A percentile compares a stretch with the other conserved stretches of the same genome.
Evolutionary conservation across 2,888 invertebrate genomes (phyloP).

Genomic region (Epirrhoe tristata): DNA sequence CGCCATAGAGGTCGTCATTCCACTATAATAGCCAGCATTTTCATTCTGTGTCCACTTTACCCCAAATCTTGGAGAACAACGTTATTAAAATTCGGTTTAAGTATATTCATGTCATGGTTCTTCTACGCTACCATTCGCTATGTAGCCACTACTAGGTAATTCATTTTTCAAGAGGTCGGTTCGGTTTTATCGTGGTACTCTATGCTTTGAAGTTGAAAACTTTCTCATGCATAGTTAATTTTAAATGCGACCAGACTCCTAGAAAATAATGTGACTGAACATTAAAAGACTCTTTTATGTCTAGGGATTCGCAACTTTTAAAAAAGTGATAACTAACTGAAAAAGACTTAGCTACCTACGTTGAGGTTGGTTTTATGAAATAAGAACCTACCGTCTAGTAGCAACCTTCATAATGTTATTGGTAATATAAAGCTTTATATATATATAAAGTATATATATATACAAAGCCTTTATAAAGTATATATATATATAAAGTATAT

Average conservation of each 20-base stretch:
- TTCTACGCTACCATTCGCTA: no score
- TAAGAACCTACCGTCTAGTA: not conserved
- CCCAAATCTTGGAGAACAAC: no score
- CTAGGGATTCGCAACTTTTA: constrained; percentile 27
- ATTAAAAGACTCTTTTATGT: constrained; percentile 29
- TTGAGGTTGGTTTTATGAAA: not conserved
- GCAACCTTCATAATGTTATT: not conserved
- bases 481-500: no score
- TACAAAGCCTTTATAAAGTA: no score
- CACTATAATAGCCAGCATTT: no score
- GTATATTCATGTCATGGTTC: no score
- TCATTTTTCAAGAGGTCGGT: not conserved
- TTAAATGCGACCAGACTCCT: constrained; percentile 26
- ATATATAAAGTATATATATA: no score
- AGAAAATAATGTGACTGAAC: constrained; percentile 23
- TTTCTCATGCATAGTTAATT: constrained; percentile 33
- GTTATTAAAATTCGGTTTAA: no score
- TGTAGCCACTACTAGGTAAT: no score
- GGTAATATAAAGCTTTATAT: no score
- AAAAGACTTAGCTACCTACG: constrained; percentile 7
- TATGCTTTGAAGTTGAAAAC: constrained; percentile 11
- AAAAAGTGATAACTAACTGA: constrained; percentile 20
- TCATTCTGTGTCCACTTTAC: no score
- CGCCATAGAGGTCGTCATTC: no score
- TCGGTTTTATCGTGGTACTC: not conserved